phyloP scores from a whole-genome alignment of 1,140 invertebrate species.

The Gryllus bimaculatus region DNA sequence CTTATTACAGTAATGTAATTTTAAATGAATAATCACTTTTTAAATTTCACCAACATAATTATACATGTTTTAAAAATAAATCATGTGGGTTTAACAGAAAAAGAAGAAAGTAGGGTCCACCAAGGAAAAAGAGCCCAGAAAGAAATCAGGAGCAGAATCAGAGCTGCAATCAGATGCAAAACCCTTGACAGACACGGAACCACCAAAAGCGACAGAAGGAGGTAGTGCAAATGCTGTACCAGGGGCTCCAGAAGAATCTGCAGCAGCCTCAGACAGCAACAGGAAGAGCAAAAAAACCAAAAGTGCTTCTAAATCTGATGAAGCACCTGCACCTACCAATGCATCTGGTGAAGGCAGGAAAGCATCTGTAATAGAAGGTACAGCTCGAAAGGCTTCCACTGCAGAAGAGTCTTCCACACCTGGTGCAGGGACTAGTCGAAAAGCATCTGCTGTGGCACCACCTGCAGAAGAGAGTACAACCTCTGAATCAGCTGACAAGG shows the following conservation, averaged over 20 bases:
- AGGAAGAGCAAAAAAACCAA: neutral
- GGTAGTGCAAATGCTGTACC: neutral
- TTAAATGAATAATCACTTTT: too few species aligned
- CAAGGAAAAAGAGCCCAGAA: neutral
- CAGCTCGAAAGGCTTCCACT: neutral
- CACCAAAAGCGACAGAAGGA: neutral
- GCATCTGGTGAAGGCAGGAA: neutral
- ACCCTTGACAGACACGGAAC: neutral
- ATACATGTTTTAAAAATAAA: too few species aligned
- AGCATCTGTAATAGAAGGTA: neutral
- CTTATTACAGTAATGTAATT: too few species aligned
- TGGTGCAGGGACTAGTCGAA: neutral
- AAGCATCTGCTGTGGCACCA: neutral
- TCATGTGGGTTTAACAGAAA: neutral
- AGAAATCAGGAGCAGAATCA: neutral
- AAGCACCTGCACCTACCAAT: neutral
- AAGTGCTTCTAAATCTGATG: neutral
- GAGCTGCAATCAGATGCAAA: neutral
- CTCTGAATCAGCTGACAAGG: neutral
- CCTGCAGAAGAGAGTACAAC: neutral
- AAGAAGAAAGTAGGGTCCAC: neutral
- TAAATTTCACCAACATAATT: too few species aligned
- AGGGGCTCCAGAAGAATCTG: neutral
- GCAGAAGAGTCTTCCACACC: neutral
- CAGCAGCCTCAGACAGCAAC: too few species aligned